Base-by-base conservation (phyloP, 1,140 invertebrate genomes). In the Zaprionus camerounensis region DNA sequence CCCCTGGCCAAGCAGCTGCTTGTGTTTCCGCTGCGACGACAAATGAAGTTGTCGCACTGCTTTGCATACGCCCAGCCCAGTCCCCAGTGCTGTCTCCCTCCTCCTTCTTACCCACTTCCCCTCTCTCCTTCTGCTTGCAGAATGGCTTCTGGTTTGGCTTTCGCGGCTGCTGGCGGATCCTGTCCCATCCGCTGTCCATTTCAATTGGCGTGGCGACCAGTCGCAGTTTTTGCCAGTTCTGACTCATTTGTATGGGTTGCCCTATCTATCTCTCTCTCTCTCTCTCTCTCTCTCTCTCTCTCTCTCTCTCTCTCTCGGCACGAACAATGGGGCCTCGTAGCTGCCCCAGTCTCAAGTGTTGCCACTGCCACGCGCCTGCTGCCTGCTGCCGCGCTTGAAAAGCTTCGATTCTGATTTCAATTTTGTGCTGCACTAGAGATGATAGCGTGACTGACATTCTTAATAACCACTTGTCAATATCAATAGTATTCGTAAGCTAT, bases 31-130 rank as follows among this genome's bases (percentile, higher is more conserved):
- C 81, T 84, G 78, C 58, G 20, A 63, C 58, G 69, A 65, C 85
- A 87, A 87, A 87, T 87, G 81, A 87, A 87, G 84, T 88, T 88
- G 83, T 87, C 81, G 81, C 78, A 57, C 64, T 64, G 67, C 49
- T 76, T 77, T 82, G 80, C 84, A 84, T 84, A 84, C 64, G 63
- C 65, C 31, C 46, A 51, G 46, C 36, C 46, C 49, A 53, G 38
- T 41, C 69, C 58, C 59, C 38, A 34, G 22, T 26, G 36, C 4
- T 24, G 38, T 41, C 49, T 36, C 31, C 12, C n/a, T 13, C 12
- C 36, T 12, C 57, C 63, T 49, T 36, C 22, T 41, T n/a, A n/a
- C 38, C 15, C 15, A 1, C 9, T 13, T 12, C 20, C 46, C 46
- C 5, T 9, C 4, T 7, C 46, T 5, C 31, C 55, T 7, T 41